These are phyloP conservation scores for Drosophila persimilis DNA, from an alignment of 1,140 invertebrate genomes.

Conservation along the genomic window DNA sequence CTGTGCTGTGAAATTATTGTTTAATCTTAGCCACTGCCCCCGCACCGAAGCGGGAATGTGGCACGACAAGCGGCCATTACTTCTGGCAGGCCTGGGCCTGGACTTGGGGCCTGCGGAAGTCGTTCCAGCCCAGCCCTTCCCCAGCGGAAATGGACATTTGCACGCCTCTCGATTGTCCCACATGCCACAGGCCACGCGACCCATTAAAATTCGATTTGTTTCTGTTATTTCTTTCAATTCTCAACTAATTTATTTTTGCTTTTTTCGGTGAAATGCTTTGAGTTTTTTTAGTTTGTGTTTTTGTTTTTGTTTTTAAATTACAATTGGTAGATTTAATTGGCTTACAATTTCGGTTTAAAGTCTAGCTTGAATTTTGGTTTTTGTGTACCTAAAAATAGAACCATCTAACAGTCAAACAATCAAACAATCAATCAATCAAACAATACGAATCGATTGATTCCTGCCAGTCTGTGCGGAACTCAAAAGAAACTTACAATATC, in stretches of 20 bases:
- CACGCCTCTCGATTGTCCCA: conserved; percentile 59
- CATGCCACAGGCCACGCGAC: neutral
- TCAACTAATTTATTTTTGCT: conserved; percentile 79
- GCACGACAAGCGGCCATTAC: conserved; percentile 68
- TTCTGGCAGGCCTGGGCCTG: conserved; percentile 9
- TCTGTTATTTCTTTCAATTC: conserved; percentile 69
- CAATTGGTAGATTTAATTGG: conserved; percentile 58
- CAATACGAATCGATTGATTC: conserved; percentile 35
- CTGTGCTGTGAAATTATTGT: conserved; percentile 58
- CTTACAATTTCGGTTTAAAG: conserved; percentile 19
- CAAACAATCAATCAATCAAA: conserved; percentile 51
- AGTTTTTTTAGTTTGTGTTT: conserved; percentile 61
- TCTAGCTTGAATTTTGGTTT: conserved; percentile 42
- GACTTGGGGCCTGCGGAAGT: too few species aligned
- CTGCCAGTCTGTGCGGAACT: conserved; percentile 77
- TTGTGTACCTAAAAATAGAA: conserved; percentile 39
- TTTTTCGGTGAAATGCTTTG: conserved; percentile 41
- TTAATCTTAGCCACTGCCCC: conserved; percentile 57
- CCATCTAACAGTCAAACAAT: conserved; percentile 59
- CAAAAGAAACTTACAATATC: conserved; percentile 62
- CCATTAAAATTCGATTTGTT: conserved; percentile 50
- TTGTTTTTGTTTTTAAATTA: conserved; percentile 50
- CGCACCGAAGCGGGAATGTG: conserved; percentile 14
- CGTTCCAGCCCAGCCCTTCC: conserved; percentile 1
- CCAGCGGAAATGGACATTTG: conserved; percentile 65